Evolutionary conservation across 2,113 vertebrate genomes (phyloP), one percentile per base, ranked within the genome.

Genomic region (Oryzias celebensis): DNA sequence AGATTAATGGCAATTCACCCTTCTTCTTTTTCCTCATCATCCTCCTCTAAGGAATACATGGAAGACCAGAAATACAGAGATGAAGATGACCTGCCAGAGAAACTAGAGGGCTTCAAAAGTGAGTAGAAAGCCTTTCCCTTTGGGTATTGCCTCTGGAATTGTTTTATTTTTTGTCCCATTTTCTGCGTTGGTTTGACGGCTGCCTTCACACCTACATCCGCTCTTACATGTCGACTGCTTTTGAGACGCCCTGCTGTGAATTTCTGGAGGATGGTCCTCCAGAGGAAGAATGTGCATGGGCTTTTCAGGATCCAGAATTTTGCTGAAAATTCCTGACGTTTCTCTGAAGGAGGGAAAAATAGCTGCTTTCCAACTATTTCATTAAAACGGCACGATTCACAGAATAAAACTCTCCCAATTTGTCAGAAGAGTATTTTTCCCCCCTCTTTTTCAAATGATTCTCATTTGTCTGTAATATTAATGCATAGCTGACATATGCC

Each of bases 31-130:
- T 28, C 26, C 23, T 56, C 17, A 7, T 44, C 36, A 7, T 57
- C 20, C 23, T 13, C 70, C 2, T 12, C 36, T 10, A 36, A 98
- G 96, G 96, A 98, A 77, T 98, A 94, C 68, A 89, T 99, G 81
- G 94, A 94, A 78, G 96, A 98, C 86, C 95, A 98, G 71, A 98
- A 99, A 83, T 99, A 95, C 88, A 91, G 92, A 0, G 93, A 98
- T 89, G 95, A 97, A 78, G 96, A 99, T 47, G 93, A 96, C 79
- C 88, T 99, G 77, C 87, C 92, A 0, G 93, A 96, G 28, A 99
- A 98, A 78, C 67, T 99, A 49, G 92, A 94, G 2, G 90, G 92
- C 56, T 95, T 96, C 71, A 99, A 99, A 94, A 98, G 97, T 99
- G 90, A 94, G 93, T 55, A 57, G 17, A 22, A 14, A 22, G 3